Base-by-base conservation (phyloP, 2,797 vertebrate species). In the Dryobates pubescens region DNA sequence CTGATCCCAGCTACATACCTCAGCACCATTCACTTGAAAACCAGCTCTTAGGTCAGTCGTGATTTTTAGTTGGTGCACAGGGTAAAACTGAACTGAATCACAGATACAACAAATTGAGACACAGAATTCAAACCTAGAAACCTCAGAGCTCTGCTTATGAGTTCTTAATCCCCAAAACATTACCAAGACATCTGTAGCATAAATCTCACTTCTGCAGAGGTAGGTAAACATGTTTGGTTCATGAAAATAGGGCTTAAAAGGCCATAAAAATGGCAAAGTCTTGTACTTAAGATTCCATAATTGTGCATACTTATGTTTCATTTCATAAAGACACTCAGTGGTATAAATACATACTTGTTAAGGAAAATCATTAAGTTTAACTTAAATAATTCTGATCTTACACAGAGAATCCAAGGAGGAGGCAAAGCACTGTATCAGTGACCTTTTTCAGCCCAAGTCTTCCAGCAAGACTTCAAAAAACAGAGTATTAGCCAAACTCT, bases 1-100 rank as follows among this genome's bases (percentile, higher is more conserved):
- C 73, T 90, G 83, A 85, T 23, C 88, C 67, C 80, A 94, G 89
- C 54, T 83, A 96, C 92, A 96, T 96, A 94, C 76, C 93, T 90
- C 84, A 27, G 30, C 82, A 76, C 83, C 94, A 81, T 89, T 96
- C 85, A 88, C 87, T 81, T 83, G 95, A 90, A 96, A 94, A 91
- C 17, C 3, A 13, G 57, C 53, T 87, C 79, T 83, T 78, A 81
- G 49, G 49, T 86, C 90, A 76, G 58, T 8, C 47, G 20, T 30
- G 58, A 58, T 24, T 91, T 92, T 75, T 36, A 75, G 29, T 69
- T 72, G 87, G 54, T 3, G 8, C 13, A 59, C 23, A 51, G 63
- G 10, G 26, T 23, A 61, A 83, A 73, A 67, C 3, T 73, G 8
- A 82, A 69, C 19, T 62, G 23, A 32, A 80, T 1, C 1, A 0